Conservation (phyloP, 2,113 vertebrate species). For the Sylvilagus bachmani region DNA sequence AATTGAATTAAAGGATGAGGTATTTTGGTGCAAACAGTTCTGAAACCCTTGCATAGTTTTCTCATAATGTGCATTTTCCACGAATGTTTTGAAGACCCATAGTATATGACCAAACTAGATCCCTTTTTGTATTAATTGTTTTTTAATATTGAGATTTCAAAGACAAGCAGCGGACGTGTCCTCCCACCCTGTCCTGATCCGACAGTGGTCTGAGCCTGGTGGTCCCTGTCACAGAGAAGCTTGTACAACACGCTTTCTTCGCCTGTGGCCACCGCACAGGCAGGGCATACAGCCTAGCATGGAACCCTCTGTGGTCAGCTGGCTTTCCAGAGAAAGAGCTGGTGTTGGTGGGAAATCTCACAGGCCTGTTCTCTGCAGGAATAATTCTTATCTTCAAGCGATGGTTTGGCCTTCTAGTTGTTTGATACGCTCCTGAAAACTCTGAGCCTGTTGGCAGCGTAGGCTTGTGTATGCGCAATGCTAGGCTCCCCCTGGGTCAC, state of each 20-base stretch:
- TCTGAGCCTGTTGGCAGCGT: background rate
- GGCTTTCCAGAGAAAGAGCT: background rate
- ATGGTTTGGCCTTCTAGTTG: constrained; percentile 41
- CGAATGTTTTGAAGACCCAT: too few relatives aligned
- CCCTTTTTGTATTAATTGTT: too few relatives aligned
- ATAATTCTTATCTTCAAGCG: constrained; percentile 47
- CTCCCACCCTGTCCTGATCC: fast-evolving
- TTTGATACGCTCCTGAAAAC: background rate
- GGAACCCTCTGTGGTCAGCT: background rate
- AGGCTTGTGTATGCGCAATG: background rate
- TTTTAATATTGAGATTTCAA: background rate
- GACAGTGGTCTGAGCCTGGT: too few relatives aligned
- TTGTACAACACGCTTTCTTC: background rate
- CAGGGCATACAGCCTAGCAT: background rate
- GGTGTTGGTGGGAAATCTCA: background rate
- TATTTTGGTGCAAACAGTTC: too few relatives aligned
- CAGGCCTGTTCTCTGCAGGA: background rate
- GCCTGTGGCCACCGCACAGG: background rate
- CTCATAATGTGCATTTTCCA: too few relatives aligned
- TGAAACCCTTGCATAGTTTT: too few relatives aligned
- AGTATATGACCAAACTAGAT: too few relatives aligned
- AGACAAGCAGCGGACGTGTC: background rate
- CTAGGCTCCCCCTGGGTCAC: background rate
- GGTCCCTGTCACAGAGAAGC: background rate
- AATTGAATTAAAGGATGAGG: too few relatives aligned